Evolutionary conservation across 2,797 vertebrate species (phyloP).

Genomic region (Enteromius mattozi): DNA sequence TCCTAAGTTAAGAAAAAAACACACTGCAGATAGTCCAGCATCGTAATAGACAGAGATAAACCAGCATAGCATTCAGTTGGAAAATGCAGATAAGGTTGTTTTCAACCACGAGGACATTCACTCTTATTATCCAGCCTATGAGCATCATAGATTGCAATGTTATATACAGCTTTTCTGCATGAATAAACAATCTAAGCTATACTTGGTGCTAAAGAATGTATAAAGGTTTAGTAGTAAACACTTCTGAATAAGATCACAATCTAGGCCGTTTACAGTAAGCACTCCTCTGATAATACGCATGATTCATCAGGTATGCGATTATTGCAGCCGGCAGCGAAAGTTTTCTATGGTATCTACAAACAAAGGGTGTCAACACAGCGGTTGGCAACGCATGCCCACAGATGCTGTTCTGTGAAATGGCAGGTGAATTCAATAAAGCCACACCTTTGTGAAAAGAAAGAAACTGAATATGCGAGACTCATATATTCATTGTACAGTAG

Average conservation of each 20-base stretch:
- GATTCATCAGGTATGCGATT: constrained; percentile 24
- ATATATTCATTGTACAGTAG: constrained; percentile 14
- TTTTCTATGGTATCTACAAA: constrained; percentile 63
- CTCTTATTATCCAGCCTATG: constrained; percentile 50
- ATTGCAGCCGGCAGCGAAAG: constrained; percentile 27
- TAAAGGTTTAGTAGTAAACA: constrained; percentile 37
- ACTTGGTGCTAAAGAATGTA: constrained; percentile 26
- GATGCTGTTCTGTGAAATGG: not conserved
- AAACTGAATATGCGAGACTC: constrained; percentile 27
- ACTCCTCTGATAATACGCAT: constrained; percentile 34
- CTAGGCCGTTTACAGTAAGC: constrained; percentile 38
- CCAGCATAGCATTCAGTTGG: constrained; percentile 64
- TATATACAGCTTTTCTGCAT: constrained; percentile 6
- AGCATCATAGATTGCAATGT: constrained; percentile 53
- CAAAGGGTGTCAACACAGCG: constrained; percentile 57
- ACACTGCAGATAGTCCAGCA: not conserved
- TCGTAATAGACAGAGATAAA: constrained; percentile 29
- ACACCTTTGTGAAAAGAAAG: constrained; percentile 30
- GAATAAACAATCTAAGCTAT: constrained; percentile 41
- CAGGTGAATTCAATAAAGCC: constrained; percentile 30
- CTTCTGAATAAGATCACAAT: constrained; percentile 38
- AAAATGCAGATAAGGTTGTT: constrained; percentile 71
- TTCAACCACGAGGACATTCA: constrained; percentile 54
- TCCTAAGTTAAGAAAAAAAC: not conserved
- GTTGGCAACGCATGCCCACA: constrained; percentile 53